Conservation (phyloP, 2,888 invertebrate genomes). For the Tipula lateralis region DNA sequence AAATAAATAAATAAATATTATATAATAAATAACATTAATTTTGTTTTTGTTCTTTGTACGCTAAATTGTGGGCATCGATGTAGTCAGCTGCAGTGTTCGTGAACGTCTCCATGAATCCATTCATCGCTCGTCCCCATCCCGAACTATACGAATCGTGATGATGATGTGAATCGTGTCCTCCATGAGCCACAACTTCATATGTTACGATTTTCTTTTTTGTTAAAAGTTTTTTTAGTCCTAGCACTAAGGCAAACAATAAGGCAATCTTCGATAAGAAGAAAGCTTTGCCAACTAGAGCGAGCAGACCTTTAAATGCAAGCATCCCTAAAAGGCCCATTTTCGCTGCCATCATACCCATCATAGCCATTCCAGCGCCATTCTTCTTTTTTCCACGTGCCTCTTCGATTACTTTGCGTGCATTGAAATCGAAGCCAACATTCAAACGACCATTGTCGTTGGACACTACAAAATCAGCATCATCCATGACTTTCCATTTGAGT, state of each 20-base stretch:
- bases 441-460: constrained; percentile 61
- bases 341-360: constrained; percentile 70
- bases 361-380: constrained; percentile 57
- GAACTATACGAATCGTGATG: constrained; percentile 38
- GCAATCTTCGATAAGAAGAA: constrained; percentile 80
- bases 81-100: constrained; percentile 49
- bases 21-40: neutral
- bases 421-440: constrained; percentile 61
- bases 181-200: constrained; percentile 70
- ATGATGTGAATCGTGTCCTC: constrained; percentile 56
- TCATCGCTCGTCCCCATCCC: constrained; percentile 53
- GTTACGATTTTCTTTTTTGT: constrained; percentile 61
- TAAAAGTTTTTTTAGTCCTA: constrained; percentile 77
- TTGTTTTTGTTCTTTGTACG: constrained; percentile 58
- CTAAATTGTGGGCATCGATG: constrained; percentile 56
- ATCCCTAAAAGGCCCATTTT: constrained; percentile 78
- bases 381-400: constrained; percentile 70
- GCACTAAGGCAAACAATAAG: constrained; percentile 70
- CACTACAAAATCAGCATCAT: constrained; percentile 72
- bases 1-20: constrained; percentile 11
- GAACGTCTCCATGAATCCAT: constrained; percentile 49
- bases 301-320: constrained; percentile 73
- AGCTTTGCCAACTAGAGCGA: constrained; percentile 78
- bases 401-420: constrained; percentile 55
- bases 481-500: constrained; percentile 70